Base-by-base conservation (phyloP, 2,888 invertebrate genomes). In the Drosophila melanosoma region DNA sequence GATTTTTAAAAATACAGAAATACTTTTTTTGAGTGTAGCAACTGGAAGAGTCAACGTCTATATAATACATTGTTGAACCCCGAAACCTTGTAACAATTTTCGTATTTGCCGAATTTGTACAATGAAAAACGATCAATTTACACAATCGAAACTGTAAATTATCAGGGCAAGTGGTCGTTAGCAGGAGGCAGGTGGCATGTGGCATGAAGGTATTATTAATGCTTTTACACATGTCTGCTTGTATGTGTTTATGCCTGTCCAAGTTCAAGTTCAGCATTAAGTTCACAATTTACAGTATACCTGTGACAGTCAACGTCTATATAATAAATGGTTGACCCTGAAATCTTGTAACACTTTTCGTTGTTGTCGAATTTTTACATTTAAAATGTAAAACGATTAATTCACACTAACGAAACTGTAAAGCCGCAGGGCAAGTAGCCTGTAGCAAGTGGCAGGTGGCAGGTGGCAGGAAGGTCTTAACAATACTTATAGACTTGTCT, bases 181-280 rank as follows among this genome's bases (percentile, higher is more conserved):
- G 12, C 51, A 35, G 26, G n/a, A 26, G 42, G 40, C 45, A 45
- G 3, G 7, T 6, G 42, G 35, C 74, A 61, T 49, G 64, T 61
- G 52, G 11, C 52, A 40, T n/a, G 15, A 38, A 42, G 45, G 20
- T 72, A 61, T 64, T 79, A 80, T 72, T 72, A 79, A 57, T 49
- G 53, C 56, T 73, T 69, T 42, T 59, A 53, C 32, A 56, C 69
- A 38, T 29, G 33, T 26, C 38, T 26, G 35, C 11, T 4, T 65
- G 26, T 69, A 33, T 52, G 15, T 53, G 23, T 56, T 53, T 57
- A 26, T 59, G 26, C 59, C 20, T 56, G 57, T 66, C 74, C 81
- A 81, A 81, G 81, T 83, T 83, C 83, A 81, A 83, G 77, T 70
- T 81, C 84, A 77, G 29, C 48, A 51, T 58, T 71, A 74, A 72